Base-by-base conservation (phyloP, 2,797 vertebrate species). In the Cossypha niveicapilla region DNA sequence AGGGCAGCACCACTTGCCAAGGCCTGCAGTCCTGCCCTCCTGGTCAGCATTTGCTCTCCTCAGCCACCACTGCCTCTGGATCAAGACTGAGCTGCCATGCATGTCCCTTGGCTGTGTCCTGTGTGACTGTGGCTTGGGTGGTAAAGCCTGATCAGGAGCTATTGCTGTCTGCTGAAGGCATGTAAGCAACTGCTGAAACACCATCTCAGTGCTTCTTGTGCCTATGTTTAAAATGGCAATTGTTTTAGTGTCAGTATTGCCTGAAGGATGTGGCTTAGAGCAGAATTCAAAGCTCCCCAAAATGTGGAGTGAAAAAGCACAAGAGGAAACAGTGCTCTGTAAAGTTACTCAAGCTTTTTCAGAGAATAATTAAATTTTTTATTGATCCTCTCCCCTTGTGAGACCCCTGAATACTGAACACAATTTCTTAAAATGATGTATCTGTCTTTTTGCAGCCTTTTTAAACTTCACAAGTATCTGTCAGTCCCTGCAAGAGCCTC, bases 41-140 rank as follows among this genome's bases (percentile, higher is more conserved):
- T 2, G 0, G 34, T 30, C 2, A 1, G 39, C 18, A 0, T 39
- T 62, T 9, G 2, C 22, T 14, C 2, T 32, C 22, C 37, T 32
- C 0, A 0, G 41, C 70, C 30, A 11, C 24, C 71, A 17, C 25
- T 25, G 51, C 34, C 28, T 53, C 47, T 65, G 37, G 8, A 16
- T 32, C 21, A 48, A n/a, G 42, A 18, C 25, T 45, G 56, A 86
- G 39, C 34, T 65, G 58, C 67, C 61, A 6, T 48, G 16, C 0
- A 0, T 15, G 24, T 62, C 66, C 58, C 58, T 56, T 1, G 3
- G 48, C 57, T 80, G 56, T 22, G 11, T 13, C 32, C 25, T 1
- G 0, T 15, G 9, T 25, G 72, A 30, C 37, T 81, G 3, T 75
- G 58, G n/a, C 34, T 71, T 63, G 45, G 32, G 23, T 25, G 21